phyloP scores from a whole-genome alignment of 1,140 invertebrate genomes.

The Calycopis cecrops region DNA sequence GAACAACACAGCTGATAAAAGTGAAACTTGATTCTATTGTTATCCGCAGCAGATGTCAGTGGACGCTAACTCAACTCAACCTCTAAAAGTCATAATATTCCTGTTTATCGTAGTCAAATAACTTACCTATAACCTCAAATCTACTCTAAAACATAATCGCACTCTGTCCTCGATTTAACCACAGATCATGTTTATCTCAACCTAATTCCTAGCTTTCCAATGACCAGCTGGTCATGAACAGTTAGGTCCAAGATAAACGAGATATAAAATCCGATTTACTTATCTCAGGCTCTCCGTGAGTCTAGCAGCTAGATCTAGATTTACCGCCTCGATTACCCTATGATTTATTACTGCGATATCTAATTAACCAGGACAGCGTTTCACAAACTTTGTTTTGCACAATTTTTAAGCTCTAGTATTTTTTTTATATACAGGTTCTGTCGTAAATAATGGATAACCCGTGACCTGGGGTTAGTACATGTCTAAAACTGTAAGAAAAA shows the following conservation, averaged over 20 bases:
- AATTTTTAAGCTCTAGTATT: not conserved
- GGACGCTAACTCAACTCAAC: too few species aligned
- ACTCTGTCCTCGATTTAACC: not conserved
- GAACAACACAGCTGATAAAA: too few species aligned
- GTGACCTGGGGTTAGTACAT: too few species aligned
- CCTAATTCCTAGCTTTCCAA: not conserved
- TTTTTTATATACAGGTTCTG: too few species aligned
- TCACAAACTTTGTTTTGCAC: not conserved
- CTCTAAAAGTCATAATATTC: too few species aligned
- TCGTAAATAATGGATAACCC: too few species aligned
- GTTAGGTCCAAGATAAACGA: slow-evolving; percentile 8
- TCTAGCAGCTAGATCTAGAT: slow-evolving; percentile 4
- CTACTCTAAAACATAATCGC: not conserved
- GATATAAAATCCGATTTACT: not conserved
- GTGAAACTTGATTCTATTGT: too few species aligned
- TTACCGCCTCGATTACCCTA: slow-evolving; percentile 2
- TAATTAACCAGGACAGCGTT: not conserved
- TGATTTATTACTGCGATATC: not conserved
- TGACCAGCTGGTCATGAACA: not conserved
- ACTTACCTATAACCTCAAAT: too few species aligned
- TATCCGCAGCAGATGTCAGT: too few species aligned
- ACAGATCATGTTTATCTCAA: not conserved
- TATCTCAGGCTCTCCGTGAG: slow-evolving; percentile 3
- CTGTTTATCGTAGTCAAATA: too few species aligned
- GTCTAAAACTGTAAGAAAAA: too few species aligned